A percentile compares a stretch with the other conserved stretches of the same genome.
Evolutionary conservation across 2,797 vertebrate species (phyloP).

Genomic region (Nasua narica): DNA sequence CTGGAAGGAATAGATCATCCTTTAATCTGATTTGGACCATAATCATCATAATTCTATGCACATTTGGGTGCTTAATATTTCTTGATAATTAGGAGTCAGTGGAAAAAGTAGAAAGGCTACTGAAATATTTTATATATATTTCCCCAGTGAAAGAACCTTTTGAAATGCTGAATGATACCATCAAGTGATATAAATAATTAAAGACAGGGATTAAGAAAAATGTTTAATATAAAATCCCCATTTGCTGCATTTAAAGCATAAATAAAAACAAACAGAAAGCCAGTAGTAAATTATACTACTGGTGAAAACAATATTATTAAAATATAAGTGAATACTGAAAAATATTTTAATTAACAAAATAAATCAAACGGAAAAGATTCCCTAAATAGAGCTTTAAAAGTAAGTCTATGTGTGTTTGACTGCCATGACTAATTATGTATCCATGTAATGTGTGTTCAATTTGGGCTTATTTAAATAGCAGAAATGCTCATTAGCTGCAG

Average conservation of each 20-base stretch:
- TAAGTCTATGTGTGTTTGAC: constrained; percentile 86
- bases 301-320: constrained; percentile 82
- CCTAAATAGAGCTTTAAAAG: constrained; percentile 88
- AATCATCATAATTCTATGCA: constrained; percentile 75
- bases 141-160: constrained; percentile 30
- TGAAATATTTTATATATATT: constrained; percentile 25
- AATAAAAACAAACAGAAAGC: constrained; percentile 77
- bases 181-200: constrained; percentile 74
- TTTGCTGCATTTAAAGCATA: constrained; percentile 71
- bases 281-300: constrained; percentile 79
- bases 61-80: constrained; percentile 73
- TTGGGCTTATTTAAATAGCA: constrained; percentile 91
- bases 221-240: constrained; percentile 71
- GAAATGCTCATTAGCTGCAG: constrained; percentile 88
- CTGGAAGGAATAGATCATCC: constrained; percentile 68
- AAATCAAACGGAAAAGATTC: constrained; percentile 89
- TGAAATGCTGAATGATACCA: constrained; percentile 72
- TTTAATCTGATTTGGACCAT: constrained; percentile 74
- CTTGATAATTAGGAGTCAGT: constrained; percentile 61
- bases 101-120: constrained; percentile 36
- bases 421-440: constrained; percentile 90
- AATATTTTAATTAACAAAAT: constrained; percentile 88
- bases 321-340: constrained; percentile 84
- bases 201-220: constrained; percentile 73
- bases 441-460: constrained; percentile 89